These are phyloP conservation scores for Scopus umbretta DNA, from an alignment of 2,113 vertebrate species.

Conservation along the genomic window DNA sequence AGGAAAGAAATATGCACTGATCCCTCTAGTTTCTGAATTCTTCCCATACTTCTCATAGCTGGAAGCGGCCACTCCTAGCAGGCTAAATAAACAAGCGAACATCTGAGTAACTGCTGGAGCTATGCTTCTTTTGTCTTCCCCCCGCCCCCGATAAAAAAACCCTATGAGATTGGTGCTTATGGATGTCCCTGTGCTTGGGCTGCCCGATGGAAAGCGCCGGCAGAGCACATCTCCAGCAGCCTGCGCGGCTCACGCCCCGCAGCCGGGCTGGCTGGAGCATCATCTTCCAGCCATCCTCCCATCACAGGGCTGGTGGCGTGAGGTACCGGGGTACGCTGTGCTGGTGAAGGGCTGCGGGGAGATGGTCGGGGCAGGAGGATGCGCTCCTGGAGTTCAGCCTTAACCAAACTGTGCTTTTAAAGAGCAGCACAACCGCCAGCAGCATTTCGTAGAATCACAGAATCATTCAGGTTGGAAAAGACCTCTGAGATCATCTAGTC, in stretches of 20 bases:
- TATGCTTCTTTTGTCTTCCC: neutral
- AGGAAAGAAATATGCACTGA: neutral
- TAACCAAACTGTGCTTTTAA: neutral
- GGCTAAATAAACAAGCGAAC: neutral
- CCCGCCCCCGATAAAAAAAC: neutral
- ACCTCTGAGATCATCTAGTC: too few relatives aligned
- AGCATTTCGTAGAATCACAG: too few relatives aligned
- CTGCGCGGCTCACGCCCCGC: neutral
- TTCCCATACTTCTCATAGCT: conserved; percentile 53
- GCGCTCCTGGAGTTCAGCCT: neutral
- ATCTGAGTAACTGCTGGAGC: neutral
- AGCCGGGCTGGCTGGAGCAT: neutral
- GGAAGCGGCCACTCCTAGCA: conserved; percentile 11
- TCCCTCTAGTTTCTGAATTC: conserved; percentile 32
- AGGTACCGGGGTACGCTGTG: neutral
- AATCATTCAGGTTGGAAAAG: too few relatives aligned
- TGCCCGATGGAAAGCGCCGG: neutral
- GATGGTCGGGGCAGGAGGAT: rapidly evolving
- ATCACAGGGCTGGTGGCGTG: rapidly evolving
- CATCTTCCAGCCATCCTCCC: neutral
- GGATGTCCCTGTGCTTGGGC: neutral
- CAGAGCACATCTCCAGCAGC: neutral
- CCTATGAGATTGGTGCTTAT: neutral
- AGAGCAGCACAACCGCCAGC: neutral
- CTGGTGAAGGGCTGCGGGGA: neutral